A percentile compares a stretch with the other conserved stretches of the same genome.
Evolutionary conservation across 2,113 vertebrate species (phyloP).

Genomic region (Pimephales promelas): DNA sequence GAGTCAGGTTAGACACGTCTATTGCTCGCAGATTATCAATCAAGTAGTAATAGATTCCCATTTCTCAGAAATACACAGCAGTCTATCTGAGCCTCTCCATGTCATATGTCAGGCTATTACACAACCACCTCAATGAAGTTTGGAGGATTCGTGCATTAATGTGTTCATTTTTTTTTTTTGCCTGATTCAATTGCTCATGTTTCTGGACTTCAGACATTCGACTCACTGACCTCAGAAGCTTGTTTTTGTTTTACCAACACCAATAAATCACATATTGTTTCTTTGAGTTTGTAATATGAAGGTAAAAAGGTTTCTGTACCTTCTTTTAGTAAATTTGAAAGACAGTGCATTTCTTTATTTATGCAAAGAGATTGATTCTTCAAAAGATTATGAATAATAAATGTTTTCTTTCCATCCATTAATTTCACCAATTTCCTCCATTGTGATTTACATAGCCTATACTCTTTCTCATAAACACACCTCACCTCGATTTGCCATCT

Average conservation of each 20-base stretch:
- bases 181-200: background rate
- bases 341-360: too few species aligned
- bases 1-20: background rate
- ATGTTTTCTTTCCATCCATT: background rate
- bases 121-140: background rate
- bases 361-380: too few species aligned
- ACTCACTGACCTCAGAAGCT: background rate
- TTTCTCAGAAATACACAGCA: background rate
- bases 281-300: background rate
- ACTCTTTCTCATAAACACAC: background rate
- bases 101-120: background rate
- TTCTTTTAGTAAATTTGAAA: too few species aligned
- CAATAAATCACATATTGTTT: background rate
- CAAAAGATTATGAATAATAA: background rate
- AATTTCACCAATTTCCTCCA: background rate
- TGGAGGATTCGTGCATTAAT: background rate
- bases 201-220: background rate
- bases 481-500: background rate
- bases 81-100: background rate
- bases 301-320: background rate
- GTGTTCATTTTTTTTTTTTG: background rate
- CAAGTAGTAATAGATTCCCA: background rate
- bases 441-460: background rate
- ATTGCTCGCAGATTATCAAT: background rate
- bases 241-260: background rate